Conservation (phyloP, 2,797 vertebrate species). For the Scomberomorus guttatus region DNA sequence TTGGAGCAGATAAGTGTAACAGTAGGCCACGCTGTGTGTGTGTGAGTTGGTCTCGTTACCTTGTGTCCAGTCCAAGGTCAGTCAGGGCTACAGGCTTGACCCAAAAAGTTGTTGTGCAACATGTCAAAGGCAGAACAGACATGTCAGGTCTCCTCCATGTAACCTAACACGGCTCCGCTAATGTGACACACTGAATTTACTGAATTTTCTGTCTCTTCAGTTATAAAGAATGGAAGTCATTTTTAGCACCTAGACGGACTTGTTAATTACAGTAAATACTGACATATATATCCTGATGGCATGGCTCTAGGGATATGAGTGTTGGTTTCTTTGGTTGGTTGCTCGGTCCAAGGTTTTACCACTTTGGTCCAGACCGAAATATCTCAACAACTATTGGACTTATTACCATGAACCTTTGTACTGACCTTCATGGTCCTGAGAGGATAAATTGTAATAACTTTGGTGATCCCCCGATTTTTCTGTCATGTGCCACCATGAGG, state of each 20-base stretch:
- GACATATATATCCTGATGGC: too few species aligned
- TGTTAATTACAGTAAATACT: neutral
- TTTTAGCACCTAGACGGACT: too few species aligned
- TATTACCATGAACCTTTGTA: too few species aligned
- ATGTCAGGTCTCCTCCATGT: neutral
- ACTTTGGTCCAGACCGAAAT: neutral
- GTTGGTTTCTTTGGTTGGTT: too few species aligned
- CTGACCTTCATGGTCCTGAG: too few species aligned
- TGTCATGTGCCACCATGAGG: too few species aligned
- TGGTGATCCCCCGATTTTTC: too few species aligned
- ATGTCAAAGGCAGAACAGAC: neutral
- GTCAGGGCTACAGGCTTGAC: neutral
- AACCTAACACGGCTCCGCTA: neutral
- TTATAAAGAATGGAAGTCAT: neutral
- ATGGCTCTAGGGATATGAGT: too few species aligned
- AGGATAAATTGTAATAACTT: too few species aligned
- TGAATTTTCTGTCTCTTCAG: neutral
- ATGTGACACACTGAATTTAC: neutral
- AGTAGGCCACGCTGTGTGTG: conserved; percentile 15
- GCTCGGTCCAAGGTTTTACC: neutral
- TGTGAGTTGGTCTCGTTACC: conserved; percentile 1
- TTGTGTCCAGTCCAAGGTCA: conserved; percentile 28
- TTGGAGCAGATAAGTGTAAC: conserved; percentile 36
- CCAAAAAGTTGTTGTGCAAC: neutral
- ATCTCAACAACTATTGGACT: too few species aligned